A percentile compares a stretch with the other conserved stretches of the same genome.
phyloP scores from a whole-genome alignment of 2,797 vertebrate genomes.

The Coccyzus lansbergi region DNA sequence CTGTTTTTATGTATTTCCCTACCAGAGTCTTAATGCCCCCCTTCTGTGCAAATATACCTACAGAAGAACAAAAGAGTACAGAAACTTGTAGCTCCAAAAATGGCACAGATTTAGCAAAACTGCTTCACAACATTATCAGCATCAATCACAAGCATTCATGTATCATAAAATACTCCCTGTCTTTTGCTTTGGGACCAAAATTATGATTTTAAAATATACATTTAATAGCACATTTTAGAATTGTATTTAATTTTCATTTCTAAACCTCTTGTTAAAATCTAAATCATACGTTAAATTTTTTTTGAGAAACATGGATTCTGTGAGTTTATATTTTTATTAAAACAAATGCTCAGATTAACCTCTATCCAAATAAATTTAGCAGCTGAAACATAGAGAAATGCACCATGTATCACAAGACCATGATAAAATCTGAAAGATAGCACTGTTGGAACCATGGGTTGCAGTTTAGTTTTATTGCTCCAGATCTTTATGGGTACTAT shows the following conservation, averaged over 20 bases:
- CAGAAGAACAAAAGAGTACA: neutral
- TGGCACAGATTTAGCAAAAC: neutral
- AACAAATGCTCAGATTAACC: neutral
- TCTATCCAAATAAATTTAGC: neutral
- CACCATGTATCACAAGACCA: accelerated
- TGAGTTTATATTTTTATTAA: neutral
- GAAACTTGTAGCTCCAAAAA: neutral
- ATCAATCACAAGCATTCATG: neutral
- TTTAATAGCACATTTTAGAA: neutral
- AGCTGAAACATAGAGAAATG: neutral
- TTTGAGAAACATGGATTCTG: neutral
- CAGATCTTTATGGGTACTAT: neutral
- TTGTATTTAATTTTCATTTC: neutral
- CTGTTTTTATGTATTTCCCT: neutral
- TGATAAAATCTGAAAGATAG: neutral
- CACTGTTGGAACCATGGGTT: neutral
- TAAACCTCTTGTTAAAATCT: neutral
- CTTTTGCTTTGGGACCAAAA: neutral
- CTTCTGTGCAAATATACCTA: neutral
- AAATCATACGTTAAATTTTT: neutral
- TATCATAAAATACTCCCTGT: neutral
- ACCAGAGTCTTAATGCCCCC: neutral
- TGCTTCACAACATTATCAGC: neutral
- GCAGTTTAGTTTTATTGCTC: neutral
- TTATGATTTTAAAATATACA: neutral